Base-by-base conservation (phyloP, 2,797 vertebrate species). In the Lagocephalus sceleratus region DNA sequence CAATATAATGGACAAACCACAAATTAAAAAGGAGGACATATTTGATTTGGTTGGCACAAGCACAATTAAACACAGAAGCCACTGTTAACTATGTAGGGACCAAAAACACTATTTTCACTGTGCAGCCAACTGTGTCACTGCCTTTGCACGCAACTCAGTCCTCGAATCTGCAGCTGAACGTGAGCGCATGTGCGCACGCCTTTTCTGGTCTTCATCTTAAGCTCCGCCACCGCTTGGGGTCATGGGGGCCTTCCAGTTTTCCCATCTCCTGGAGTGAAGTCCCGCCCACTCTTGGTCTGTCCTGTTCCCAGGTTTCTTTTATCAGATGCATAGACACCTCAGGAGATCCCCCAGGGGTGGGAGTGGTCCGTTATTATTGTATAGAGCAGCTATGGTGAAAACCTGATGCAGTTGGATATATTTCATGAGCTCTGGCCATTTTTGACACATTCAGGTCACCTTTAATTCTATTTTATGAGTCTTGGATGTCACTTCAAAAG, bases 51-150 rank as follows among this genome's bases (percentile, higher is more conserved):
- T 66, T 41, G 61, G 44, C 57, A 47, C 26, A 12, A 9, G 47
- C 12, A 47, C 41, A 75, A 70, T 75, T 73, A 80, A 73, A 43
- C 22, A 66, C 48, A 60, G 35, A 46, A 29, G 43, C 8, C 51
- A 25, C 67, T 57, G 60, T 77, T 77, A 79, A 41, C 57, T 64
- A 68, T 59, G 47, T 69, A 61, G 58, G 73, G 68, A 77, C 57
- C 29, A 78, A 59, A 55, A 64, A 46, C 50, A 47, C 53, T 77
- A 78, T 82, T 83, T 86, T 73, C 61, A 63, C 73, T 78, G 79
- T 51, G 65, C 78, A 79, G 65, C 66, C 79, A 71, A 20, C 75
- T 82, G 80, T 83, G 78, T 82, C 82, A 87, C 84, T 83, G 84
- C 79, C 78, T 82, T 41, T 42, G 51, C 75, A 68, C 68, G 69